Evolutionary conservation across 92 coral and sea anemone species (phyloP).

Genomic region (Palythoa grandiflora): DNA sequence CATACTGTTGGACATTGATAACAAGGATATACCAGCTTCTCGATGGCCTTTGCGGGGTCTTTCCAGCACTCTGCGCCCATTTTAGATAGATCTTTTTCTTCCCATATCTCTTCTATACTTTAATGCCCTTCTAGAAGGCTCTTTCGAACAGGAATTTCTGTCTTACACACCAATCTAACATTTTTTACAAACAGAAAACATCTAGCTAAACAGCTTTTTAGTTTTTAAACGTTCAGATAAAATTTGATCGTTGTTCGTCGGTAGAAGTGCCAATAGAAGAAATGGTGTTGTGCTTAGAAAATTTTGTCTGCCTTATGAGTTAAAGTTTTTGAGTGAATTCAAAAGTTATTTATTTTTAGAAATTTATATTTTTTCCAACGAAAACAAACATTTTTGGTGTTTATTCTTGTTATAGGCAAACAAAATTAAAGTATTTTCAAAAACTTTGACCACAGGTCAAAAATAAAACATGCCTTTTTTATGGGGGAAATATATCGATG

Average conservation of each 20-base stretch:
- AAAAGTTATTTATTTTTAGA: not conserved
- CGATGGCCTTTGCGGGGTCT: conserved; percentile 97
- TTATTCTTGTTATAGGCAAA: not conserved
- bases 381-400: not conserved
- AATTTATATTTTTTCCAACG: not conserved
- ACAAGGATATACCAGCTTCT: conserved; percentile 96
- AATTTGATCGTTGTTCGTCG: not conserved
- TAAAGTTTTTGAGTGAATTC: not conserved
- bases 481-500: not conserved
- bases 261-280: not conserved
- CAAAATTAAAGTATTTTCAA: not conserved
- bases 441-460: not conserved
- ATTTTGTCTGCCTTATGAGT: not conserved
- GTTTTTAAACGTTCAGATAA: too few species aligned
- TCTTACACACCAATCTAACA: not conserved
- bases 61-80: conserved; percentile 94
- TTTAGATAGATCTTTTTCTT: conserved; percentile 47
- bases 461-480: not conserved
- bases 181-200: too few species aligned
- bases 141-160: not conserved
- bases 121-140: not conserved
- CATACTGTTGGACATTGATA: conserved; percentile 89
- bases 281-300: not conserved
- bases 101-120: not conserved
- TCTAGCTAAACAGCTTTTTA: not conserved